Evolutionary conservation across 2,113 vertebrate species (phyloP).

Genomic region (Melozone crissalis): DNA sequence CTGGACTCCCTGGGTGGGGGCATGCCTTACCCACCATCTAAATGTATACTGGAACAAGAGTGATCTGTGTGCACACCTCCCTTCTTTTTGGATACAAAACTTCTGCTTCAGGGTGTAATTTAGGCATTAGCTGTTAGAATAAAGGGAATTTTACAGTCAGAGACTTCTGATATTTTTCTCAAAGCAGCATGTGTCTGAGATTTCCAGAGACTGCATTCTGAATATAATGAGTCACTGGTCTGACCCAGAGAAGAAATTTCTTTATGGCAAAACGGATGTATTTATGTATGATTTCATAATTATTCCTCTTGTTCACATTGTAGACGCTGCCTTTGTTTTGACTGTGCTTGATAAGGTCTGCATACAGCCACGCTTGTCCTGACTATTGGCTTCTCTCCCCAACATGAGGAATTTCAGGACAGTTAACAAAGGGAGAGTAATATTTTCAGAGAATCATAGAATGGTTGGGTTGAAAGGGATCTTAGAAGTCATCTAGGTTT

Average conservation of each 20-base stretch:
- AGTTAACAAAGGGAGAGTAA: background rate
- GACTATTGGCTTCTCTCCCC: background rate
- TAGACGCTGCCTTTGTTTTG: background rate
- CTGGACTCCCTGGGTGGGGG: background rate
- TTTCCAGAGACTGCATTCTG: background rate
- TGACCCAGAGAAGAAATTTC: background rate
- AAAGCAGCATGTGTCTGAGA: background rate
- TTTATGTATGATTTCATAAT: conserved; percentile 7
- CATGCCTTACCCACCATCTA: background rate
- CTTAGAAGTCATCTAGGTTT: background rate
- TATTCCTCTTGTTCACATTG: background rate
- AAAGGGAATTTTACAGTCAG: background rate
- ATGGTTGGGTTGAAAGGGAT: background rate
- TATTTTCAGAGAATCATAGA: background rate
- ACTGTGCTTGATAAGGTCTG: background rate
- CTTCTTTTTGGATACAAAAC: background rate
- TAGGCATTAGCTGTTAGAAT: background rate
- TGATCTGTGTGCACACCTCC: background rate
- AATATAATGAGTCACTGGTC: background rate
- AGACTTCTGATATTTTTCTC: background rate
- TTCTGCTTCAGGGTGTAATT: background rate
- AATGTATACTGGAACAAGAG: background rate
- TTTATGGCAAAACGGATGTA: background rate
- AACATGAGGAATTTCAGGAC: background rate
- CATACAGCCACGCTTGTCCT: background rate